Percentiles rank a stretch among this genome's conserved stretches.
Conservation (phyloP, 64 coral and sea anemone genomes). For the Platygyra sinensis region DNA sequence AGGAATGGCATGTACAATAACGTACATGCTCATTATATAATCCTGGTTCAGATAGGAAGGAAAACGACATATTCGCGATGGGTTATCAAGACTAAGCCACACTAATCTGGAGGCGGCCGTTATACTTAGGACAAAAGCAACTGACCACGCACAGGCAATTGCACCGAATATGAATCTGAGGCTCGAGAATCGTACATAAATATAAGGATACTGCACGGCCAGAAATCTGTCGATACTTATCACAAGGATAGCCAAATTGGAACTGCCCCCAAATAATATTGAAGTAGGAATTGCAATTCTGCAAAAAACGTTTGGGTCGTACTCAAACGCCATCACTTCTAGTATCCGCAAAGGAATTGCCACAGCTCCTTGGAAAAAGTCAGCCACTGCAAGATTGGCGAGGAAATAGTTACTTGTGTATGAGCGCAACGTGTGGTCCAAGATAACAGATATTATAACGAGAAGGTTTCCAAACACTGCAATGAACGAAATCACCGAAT, state of each 20-base stretch:
- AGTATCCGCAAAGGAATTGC: slow-evolving; percentile 67
- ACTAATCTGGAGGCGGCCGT: slow-evolving; percentile 29
- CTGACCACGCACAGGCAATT: slow-evolving; percentile 28
- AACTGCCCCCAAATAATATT: slow-evolving; percentile 78
- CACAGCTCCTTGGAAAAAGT: slow-evolving; percentile 69
- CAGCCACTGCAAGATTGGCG: slow-evolving; percentile 69
- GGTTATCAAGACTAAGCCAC: not conserved
- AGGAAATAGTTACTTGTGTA: slow-evolving; percentile 78
- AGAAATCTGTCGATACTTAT: slow-evolving; percentile 79
- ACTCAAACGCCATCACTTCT: slow-evolving; percentile 15
- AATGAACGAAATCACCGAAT: slow-evolving; percentile 45
- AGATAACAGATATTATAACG: slow-evolving; percentile 59
- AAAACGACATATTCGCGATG: slow-evolving; percentile 56
- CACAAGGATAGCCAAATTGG: slow-evolving; percentile 73
- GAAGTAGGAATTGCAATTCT: slow-evolving; percentile 60
- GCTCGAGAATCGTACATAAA: slow-evolving; percentile 49
- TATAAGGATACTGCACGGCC: slow-evolving; percentile 64
- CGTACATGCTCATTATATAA: slow-evolving; percentile 63
- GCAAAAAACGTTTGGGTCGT: slow-evolving; percentile 46
- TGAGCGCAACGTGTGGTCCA: slow-evolving; percentile 48
- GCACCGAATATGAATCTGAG: not conserved
- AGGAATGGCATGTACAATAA: slow-evolving; percentile 71
- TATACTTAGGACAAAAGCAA: slow-evolving; percentile 18
- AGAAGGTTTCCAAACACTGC: slow-evolving; percentile 71
- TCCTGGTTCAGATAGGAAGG: slow-evolving; percentile 48